Evolutionary conservation across 2,113 vertebrate species (phyloP), one percentile per base, ranked within the genome.

Genomic region (Lagopus leucura): DNA sequence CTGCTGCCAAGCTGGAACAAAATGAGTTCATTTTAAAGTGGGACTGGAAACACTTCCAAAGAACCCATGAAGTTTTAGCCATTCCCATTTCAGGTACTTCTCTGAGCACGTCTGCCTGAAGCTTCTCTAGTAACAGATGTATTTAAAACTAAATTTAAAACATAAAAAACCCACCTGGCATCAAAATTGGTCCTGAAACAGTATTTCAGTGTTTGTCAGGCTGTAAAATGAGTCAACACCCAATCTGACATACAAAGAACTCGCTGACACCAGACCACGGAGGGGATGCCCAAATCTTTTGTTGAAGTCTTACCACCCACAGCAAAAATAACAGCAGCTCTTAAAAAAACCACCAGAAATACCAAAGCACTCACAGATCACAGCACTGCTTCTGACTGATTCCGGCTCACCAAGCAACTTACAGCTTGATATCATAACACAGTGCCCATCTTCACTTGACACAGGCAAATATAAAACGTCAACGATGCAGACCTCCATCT

Each of bases 381-480:
- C 50, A 16, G 15, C 32, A 42, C 50, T 14, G 28, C 10, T 40
- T 61, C 63, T 40, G 45, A 14, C 66, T 40, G 9, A 5, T 52
- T 32, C 63, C 48, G 22, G 20, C 28, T 65, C 12, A 6, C 34
- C 5, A 22, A 28, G 87, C 28, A 27, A 13, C 32, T 22, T 7
- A 11, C 17, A 32, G 21, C 8, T 72, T 3, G 10, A 8, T 6
- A 30, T 6, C 3, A 1, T 5, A 12, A 30, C 1, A 10, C 13
- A 4, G 2, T 27, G 47, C 50, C 57, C 61, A 16, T 4, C 47
- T 43, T 55, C 67, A 34, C 8, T 10, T 36, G 55, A 36, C 48
- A 30, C 0, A 3, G 36, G 14, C 36, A 14, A 0, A 0, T 57
- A 16, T 1, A 11, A n/a, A 1, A 38, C 27, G 22, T 1, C 6